A percentile compares a stretch with the other conserved stretches of the same genome.
phyloP scores from a whole-genome alignment of 2,888 invertebrate species.

The Drosophila algonquin region DNA sequence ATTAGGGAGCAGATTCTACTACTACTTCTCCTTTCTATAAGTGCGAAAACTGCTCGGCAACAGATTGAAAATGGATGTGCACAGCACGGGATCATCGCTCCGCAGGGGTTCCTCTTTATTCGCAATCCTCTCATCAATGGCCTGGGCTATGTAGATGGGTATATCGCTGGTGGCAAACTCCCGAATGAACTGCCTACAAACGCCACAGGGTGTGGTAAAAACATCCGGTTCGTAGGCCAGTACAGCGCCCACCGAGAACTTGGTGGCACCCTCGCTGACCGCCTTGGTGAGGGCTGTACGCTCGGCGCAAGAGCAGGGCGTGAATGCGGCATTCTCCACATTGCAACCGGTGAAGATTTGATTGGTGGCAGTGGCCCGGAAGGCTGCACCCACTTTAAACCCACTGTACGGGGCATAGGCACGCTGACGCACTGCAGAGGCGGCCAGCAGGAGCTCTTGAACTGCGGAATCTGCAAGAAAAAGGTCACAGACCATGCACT shows the following conservation, averaged over 20 bases:
- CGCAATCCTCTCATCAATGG: slow-evolving; percentile 73
- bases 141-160: slow-evolving; percentile 89
- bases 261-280: slow-evolving; percentile 90
- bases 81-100: slow-evolving; percentile 66
- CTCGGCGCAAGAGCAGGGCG: slow-evolving; percentile 94
- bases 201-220: slow-evolving; percentile 93
- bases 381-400: slow-evolving; percentile 93
- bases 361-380: slow-evolving; percentile 88
- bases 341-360: slow-evolving; percentile 92
- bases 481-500: not conserved
- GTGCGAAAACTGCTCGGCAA: slow-evolving; percentile 78
- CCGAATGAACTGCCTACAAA: slow-evolving; percentile 92
- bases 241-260: slow-evolving; percentile 89
- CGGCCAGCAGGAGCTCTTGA: slow-evolving; percentile 86
- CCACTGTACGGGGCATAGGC: slow-evolving; percentile 94
- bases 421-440: slow-evolving; percentile 86
- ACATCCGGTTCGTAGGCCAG: slow-evolving; percentile 87
- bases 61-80: slow-evolving; percentile 81
- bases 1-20: slow-evolving; percentile 2
- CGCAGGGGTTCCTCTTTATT: slow-evolving; percentile 40
- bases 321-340: slow-evolving; percentile 93
- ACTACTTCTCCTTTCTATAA: slow-evolving; percentile 39
- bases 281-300: slow-evolving; percentile 93
- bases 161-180: slow-evolving; percentile 89
- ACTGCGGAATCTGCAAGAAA: slow-evolving; percentile 53